These are phyloP conservation scores for Sceliomorpha sp. DNA, from an alignment of 2,888 invertebrate genomes.

Conservation along the genomic window DNA sequence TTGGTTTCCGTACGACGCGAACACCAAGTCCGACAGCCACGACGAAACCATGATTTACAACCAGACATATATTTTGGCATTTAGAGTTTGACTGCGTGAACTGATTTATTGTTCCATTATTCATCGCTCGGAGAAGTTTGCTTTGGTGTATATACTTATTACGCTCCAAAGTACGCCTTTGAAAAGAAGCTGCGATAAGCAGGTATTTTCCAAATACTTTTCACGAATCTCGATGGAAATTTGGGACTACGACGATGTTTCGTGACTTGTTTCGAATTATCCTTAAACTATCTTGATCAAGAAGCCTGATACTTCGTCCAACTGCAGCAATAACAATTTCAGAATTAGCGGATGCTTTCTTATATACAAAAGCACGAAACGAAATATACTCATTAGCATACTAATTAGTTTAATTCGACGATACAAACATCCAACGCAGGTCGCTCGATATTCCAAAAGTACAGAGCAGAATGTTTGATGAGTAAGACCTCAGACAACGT, in stretches of 20 bases:
- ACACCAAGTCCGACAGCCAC: constrained; percentile 52
- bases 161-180: constrained; percentile 24
- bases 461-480: too few relatives aligned
- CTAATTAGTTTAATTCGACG: constrained; percentile 37
- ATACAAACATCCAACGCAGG: constrained; percentile 37
- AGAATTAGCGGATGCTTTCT: too few relatives aligned
- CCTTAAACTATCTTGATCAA: too few relatives aligned
- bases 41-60: constrained; percentile 64
- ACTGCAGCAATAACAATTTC: too few relatives aligned
- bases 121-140: constrained; percentile 41
- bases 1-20: constrained; percentile 55
- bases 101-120: constrained; percentile 62
- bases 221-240: neutral
- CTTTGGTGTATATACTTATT: constrained; percentile 41
- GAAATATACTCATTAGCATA: too few relatives aligned
- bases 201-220: constrained; percentile 29
- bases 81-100: constrained; percentile 62
- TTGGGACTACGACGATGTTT: too few relatives aligned
- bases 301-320: too few relatives aligned
- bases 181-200: constrained; percentile 23
- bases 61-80: constrained; percentile 64
- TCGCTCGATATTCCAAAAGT: constrained; percentile 15
- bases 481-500: neutral
- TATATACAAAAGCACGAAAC: too few relatives aligned
- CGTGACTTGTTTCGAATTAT: constrained; percentile 1